phyloP scores from a whole-genome alignment of 2,113 vertebrate species.

The Empidonax traillii region DNA sequence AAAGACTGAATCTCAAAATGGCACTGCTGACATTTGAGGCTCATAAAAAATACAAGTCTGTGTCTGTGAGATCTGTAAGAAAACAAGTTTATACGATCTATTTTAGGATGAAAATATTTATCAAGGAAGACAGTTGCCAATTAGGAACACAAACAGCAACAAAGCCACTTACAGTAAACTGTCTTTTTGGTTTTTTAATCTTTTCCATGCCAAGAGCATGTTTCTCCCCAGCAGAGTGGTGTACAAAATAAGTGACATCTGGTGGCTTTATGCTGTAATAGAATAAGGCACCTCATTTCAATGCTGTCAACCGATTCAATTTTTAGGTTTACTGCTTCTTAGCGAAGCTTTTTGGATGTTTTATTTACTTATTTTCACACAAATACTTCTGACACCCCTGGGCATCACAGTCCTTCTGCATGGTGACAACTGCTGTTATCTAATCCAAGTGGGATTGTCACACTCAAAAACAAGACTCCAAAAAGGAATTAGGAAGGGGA shows the following conservation, averaged over 20 bases:
- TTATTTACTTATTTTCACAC: slow-evolving; percentile 4
- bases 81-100: neutral
- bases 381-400: neutral
- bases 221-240: neutral
- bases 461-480: neutral
- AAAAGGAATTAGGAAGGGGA: neutral
- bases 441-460: neutral
- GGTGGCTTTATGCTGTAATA: neutral
- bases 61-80: neutral
- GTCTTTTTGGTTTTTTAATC: neutral
- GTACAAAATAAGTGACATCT: slow-evolving; percentile 18
- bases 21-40: slow-evolving; percentile 27
- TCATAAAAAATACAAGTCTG: neutral
- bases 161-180: neutral
- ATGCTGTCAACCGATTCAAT: neutral
- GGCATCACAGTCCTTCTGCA: neutral
- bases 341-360: neutral
- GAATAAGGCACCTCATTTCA: neutral
- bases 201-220: neutral
- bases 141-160: neutral
- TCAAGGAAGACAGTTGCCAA: neutral
- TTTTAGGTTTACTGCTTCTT: neutral
- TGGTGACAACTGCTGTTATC: neutral
- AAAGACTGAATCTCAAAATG: neutral
- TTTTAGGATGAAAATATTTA: slow-evolving; percentile 10